phyloP scores from a whole-genome alignment of 2,113 vertebrate species.

The Atlantisia rogersi region DNA sequence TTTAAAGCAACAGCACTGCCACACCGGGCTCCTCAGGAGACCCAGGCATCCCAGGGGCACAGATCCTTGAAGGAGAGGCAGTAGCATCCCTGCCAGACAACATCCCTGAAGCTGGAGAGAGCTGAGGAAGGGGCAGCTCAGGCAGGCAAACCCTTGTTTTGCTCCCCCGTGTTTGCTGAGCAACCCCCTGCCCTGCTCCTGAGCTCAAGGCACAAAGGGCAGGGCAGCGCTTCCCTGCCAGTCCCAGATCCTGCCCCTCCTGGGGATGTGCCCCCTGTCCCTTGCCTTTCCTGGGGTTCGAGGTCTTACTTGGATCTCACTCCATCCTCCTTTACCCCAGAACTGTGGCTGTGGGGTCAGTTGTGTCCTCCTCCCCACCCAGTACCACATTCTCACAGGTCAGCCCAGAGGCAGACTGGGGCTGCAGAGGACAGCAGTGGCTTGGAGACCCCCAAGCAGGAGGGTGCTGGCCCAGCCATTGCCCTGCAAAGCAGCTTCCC shows the following conservation, averaged over 20 bases:
- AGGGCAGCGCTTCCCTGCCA: not conserved
- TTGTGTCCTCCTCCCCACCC: rapidly evolving
- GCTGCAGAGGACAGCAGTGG: not conserved
- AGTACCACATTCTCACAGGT: rapidly evolving
- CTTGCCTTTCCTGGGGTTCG: not conserved
- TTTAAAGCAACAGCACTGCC: constrained; percentile 53
- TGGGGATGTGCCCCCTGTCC: not conserved
- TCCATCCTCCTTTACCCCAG: not conserved
- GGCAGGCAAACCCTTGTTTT: not conserved
- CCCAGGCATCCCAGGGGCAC: not conserved
- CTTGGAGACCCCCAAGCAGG: rapidly evolving
- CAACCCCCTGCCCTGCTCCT: not conserved
- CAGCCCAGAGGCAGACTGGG: not conserved
- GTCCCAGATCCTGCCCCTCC: not conserved
- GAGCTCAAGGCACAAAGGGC: not conserved
- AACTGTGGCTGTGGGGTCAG: not conserved
- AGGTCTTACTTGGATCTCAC: rapidly evolving
- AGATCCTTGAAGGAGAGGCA: not conserved
- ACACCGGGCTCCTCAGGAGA: not conserved
- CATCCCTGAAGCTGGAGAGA: not conserved
- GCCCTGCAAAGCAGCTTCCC: not conserved
- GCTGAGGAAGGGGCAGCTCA: not conserved
- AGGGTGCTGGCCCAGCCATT: rapidly evolving
- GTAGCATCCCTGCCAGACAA: not conserved
- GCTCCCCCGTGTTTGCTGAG: not conserved